phyloP scores from a whole-genome alignment of 1,140 invertebrate species.

The Linepithema humile region DNA sequence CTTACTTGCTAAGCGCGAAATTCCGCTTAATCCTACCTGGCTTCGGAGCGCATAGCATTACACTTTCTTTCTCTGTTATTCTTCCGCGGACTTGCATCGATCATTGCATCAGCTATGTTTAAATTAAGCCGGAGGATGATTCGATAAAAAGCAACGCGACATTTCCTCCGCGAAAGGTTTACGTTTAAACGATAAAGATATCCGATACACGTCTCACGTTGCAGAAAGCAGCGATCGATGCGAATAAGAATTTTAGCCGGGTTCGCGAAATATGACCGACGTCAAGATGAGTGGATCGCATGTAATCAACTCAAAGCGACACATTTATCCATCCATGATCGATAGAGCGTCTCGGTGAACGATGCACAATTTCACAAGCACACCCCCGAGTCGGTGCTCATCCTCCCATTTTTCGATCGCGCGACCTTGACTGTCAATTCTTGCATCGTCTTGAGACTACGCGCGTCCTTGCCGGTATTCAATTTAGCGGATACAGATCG shows the following conservation, averaged over 20 bases:
- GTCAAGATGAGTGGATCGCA: background rate
- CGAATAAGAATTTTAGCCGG: background rate
- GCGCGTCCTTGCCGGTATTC: background rate
- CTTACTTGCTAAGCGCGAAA: background rate
- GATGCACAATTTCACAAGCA: conserved; percentile 1
- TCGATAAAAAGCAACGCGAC: background rate
- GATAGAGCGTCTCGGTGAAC: conserved; percentile 9
- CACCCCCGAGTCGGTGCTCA: background rate
- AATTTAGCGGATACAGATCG: conserved; percentile 38
- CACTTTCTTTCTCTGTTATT: conserved; percentile 5
- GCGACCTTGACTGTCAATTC: conserved; percentile 37
- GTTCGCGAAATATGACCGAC: background rate
- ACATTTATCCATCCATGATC: conserved; percentile 31
- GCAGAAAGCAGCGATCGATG: background rate
- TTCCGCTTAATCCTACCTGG: background rate
- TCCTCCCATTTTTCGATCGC: background rate
- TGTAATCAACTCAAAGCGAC: conserved; percentile 1
- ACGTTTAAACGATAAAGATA: background rate
- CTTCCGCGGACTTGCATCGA: background rate
- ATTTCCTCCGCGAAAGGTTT: background rate
- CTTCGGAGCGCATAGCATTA: background rate
- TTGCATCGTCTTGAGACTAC: conserved; percentile 17
- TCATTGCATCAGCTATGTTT: background rate
- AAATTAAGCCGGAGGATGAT: background rate
- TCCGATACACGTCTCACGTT: background rate